Evolutionary conservation across 1,140 invertebrate species (phyloP).

Genomic region (Melitaea cinxia): DNA sequence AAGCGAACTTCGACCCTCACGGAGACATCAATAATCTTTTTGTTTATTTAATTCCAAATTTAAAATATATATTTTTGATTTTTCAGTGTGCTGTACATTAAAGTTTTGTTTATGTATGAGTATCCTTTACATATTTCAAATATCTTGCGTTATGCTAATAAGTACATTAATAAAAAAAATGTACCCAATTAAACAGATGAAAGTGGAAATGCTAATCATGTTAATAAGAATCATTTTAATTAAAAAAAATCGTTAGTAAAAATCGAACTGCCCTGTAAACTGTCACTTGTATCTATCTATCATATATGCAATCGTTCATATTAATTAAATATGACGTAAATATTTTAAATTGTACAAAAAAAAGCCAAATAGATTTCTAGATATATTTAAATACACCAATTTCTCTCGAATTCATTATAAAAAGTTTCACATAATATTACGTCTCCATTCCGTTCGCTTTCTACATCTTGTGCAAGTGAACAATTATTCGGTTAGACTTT

Average conservation of each 20-base stretch:
- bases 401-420: slow-evolving; percentile 24
- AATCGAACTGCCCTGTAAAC: too few species aligned
- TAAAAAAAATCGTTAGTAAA: neutral
- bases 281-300: too few species aligned
- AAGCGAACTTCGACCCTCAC: slow-evolving; percentile 58
- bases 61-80: neutral
- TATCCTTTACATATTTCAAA: neutral
- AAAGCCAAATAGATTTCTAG: slow-evolving; percentile 6
- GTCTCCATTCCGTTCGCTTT: slow-evolving; percentile 58
- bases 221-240: neutral
- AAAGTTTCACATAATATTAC: slow-evolving; percentile 39
- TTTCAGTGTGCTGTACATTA: too few species aligned
- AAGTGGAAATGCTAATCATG: neutral
- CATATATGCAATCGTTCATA: neutral
- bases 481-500: slow-evolving; percentile 67
- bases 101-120: too few species aligned
- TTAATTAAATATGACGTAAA: slow-evolving; percentile 4
- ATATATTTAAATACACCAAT: neutral
- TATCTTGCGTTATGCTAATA: neutral
- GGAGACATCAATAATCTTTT: slow-evolving; percentile 48
- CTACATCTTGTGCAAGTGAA: slow-evolving; percentile 71
- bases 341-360: neutral
- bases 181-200: neutral
- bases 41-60: slow-evolving; percentile 1
- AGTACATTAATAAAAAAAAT: too few species aligned